Evolutionary conservation across 2,888 invertebrate genomes (phyloP), one percentile per base, ranked within the genome.

Genomic region (Malthinus flaveolus): DNA sequence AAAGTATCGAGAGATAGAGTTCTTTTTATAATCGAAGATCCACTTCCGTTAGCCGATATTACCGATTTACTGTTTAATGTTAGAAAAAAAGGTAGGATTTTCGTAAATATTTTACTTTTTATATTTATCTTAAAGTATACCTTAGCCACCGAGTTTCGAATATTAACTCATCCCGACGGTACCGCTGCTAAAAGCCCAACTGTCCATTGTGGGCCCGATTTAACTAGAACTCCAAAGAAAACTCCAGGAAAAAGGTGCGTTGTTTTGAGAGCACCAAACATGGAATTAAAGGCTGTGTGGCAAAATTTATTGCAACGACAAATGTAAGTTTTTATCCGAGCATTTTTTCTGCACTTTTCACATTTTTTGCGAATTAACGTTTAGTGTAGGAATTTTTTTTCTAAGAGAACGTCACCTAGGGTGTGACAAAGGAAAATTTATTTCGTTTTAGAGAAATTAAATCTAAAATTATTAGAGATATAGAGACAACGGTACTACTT

Each of bases 261-360:
- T 9, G 85, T 90, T 1, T 78, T 94, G 9, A 81, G 93, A 49
- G 92, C 93, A 1, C 93, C 93, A 0, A 91, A 89, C 1, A 83
- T 89, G 57, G 93, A 93, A 75, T 79, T 93, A 35, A 94, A 94
- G 75, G 93, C 93, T 34, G 92, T 93, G 7, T 94, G 93, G 93
- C 93, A 93, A 79, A 93, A 92, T 78, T 82, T 93, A 55, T 82
- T 94, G 15, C 91, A 93, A 72, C 83, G 93, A 63, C 93, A 93
- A 81, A 91, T 93, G 93, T 93, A 79, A 87, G 88, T 82, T 8
- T 23, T 23, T 3, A n/a, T n/a, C 5, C 5, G 23, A 23, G 5
- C 23, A 2, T 3, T 23, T 23, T 23, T 23, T 3, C 23, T 23
- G 23, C 23, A 23, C 5, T 23, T 5, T 23, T 23, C 23, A 5